Evolutionary conservation across 2,888 invertebrate genomes (phyloP).

Genomic region (Toxonevra muliebris): DNA sequence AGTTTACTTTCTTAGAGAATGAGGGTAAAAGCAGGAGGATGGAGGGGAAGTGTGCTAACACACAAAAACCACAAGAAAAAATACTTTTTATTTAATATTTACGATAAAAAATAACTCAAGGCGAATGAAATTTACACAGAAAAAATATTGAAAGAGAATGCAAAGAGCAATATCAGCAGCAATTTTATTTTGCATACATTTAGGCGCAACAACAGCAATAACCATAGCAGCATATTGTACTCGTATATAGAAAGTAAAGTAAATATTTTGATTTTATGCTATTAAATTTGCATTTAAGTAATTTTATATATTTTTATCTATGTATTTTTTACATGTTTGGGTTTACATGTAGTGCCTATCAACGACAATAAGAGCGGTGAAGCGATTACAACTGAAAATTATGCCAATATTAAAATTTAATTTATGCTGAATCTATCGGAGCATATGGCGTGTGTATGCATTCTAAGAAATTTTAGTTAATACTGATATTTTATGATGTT

Average conservation of each 20-base stretch:
- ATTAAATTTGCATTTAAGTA: conserved; percentile 10
- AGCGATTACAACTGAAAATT: neutral
- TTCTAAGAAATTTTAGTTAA: too few species aligned
- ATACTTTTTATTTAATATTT: neutral
- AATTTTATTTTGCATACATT: conserved; percentile 29
- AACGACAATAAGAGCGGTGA: neutral
- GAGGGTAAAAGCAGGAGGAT: neutral
- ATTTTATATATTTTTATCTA: neutral
- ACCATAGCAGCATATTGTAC: neutral
- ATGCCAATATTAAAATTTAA: too few species aligned
- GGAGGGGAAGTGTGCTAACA: neutral
- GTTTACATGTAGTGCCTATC: too few species aligned
- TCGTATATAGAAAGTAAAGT: neutral
- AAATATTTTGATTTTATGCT: conserved; percentile 13
- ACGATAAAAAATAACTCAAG: neutral
- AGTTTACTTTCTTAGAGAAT: too few species aligned
- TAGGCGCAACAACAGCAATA: conserved; percentile 32
- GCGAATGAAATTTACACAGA: neutral
- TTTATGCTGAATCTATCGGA: too few species aligned
- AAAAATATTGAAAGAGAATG: neutral
- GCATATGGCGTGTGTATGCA: too few species aligned
- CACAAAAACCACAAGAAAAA: neutral
- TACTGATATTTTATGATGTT: too few species aligned
- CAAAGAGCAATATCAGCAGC: neutral
- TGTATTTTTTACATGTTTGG: neutral